Conservation (phyloP, 2,888 invertebrate species). For the Acronicta alni region DNA sequence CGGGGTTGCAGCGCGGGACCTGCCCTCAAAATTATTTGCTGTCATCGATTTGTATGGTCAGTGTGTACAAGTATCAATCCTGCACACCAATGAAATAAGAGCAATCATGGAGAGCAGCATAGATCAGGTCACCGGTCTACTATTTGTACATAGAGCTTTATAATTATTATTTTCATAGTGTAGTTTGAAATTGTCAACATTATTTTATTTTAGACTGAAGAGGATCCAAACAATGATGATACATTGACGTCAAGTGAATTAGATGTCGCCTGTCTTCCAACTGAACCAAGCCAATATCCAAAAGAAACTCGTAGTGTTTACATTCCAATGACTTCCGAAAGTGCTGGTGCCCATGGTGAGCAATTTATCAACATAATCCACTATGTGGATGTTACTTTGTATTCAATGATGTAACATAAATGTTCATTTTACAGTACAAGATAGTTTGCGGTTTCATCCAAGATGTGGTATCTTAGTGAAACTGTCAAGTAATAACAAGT, state of each 20-base stretch:
- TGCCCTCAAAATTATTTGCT: conserved; percentile 95
- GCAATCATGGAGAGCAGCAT: conserved; percentile 70
- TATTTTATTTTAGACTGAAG: conserved; percentile 65
- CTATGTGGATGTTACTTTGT: neutral
- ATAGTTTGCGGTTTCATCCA: conserved; percentile 95
- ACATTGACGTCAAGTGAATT: conserved; percentile 71
- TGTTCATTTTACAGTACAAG: conserved; percentile 77
- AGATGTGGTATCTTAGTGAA: conserved; percentile 96
- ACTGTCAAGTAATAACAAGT: conserved; percentile 92
- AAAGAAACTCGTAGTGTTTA: conserved; percentile 64
- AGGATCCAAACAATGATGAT: conserved; percentile 77
- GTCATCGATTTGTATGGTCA: conserved; percentile 98
- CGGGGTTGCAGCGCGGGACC: conserved; percentile 94
- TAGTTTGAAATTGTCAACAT: neutral
- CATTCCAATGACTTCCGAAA: conserved; percentile 70
- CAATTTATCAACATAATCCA: conserved; percentile 2
- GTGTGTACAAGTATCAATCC: conserved; percentile 95
- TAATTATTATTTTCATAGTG: too few species aligned
- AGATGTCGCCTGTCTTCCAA: conserved; percentile 59
- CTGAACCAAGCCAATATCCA: conserved; percentile 56
- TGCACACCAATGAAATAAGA: conserved; percentile 69
- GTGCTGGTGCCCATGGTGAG: conserved; percentile 71
- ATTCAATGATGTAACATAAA: neutral
- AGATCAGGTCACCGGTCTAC: conserved; percentile 73
- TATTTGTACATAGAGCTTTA: neutral